Evolutionary conservation across 2,888 invertebrate species (phyloP).

Genomic region (Mechanitis messenoides): DNA sequence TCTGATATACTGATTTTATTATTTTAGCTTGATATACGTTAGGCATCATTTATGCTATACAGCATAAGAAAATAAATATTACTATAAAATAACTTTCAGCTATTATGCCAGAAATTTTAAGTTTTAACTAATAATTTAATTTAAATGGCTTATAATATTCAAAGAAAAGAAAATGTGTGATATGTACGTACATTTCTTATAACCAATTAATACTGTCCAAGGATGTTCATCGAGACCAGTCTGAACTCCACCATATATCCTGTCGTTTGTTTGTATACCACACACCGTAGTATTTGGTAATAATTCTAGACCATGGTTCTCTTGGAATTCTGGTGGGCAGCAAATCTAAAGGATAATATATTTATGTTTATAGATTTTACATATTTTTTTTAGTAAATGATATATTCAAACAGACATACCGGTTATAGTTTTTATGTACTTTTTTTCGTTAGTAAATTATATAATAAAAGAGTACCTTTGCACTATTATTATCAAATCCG

Average conservation of each 20-base stretch:
- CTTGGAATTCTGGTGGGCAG: constrained; percentile 60
- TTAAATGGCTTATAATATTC: too few relatives aligned
- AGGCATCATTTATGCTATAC: too few relatives aligned
- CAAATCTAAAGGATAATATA: constrained; percentile 68
- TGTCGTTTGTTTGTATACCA: constrained; percentile 71
- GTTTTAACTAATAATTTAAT: not conserved
- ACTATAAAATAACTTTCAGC: not conserved
- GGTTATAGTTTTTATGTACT: too few relatives aligned
- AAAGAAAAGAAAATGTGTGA: too few relatives aligned
- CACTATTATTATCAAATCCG: constrained; percentile 72
- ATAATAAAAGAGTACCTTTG: constrained; percentile 67
- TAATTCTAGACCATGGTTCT: constrained; percentile 29
- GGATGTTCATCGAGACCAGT: constrained; percentile 82
- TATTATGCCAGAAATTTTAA: too few relatives aligned
- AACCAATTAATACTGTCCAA: constrained; percentile 82
- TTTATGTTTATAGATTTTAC: too few relatives aligned
- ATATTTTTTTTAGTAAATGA: too few relatives aligned
- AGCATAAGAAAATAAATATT: not conserved
- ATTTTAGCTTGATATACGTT: too few relatives aligned
- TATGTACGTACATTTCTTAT: constrained; percentile 73
- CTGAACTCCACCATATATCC: constrained; percentile 78
- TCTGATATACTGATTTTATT: too few relatives aligned
- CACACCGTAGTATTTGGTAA: constrained; percentile 71
- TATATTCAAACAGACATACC: too few relatives aligned
- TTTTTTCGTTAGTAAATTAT: not conserved